A percentile compares a stretch with the other conserved stretches of the same genome.
Evolutionary conservation across 2,888 invertebrate genomes (phyloP).

Genomic region (Sycophila texana): DNA sequence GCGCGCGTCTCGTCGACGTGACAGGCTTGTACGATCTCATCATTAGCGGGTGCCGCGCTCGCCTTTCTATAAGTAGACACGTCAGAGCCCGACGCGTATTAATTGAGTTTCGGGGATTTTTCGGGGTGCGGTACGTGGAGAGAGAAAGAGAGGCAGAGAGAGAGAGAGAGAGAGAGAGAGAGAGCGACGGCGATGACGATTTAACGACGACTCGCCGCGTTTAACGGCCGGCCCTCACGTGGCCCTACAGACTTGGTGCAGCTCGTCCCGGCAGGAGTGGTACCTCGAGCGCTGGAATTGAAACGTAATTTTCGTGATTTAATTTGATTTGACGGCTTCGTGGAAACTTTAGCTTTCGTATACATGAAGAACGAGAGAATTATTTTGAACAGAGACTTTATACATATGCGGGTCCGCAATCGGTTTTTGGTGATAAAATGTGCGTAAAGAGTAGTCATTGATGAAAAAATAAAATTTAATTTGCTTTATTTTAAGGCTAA

Average conservation of each 20-base stretch:
- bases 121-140: conserved; percentile 39
- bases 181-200: conserved; percentile 14
- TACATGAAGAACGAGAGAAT: too few relatives aligned
- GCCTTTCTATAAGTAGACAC: conserved; percentile 72
- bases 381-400: too few relatives aligned
- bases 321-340: too few relatives aligned
- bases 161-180: neutral
- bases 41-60: neutral
- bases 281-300: conserved; percentile 27
- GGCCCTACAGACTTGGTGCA: neutral
- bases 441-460: too few relatives aligned
- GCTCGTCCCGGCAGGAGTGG: neutral
- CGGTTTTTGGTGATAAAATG: too few relatives aligned
- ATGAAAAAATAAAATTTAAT: too few relatives aligned
- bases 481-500: too few relatives aligned
- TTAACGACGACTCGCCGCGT: conserved; percentile 43
- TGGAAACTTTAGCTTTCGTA: too few relatives aligned
- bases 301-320: too few relatives aligned
- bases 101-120: conserved; percentile 72
- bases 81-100: conserved; percentile 73
- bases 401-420: too few relatives aligned
- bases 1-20: conserved; percentile 61
- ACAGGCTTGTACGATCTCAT: conserved; percentile 43
- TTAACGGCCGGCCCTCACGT: conserved; percentile 11
- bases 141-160: neutral